phyloP scores from a whole-genome alignment of 2,797 vertebrate genomes.

The Chrosomus eos region DNA sequence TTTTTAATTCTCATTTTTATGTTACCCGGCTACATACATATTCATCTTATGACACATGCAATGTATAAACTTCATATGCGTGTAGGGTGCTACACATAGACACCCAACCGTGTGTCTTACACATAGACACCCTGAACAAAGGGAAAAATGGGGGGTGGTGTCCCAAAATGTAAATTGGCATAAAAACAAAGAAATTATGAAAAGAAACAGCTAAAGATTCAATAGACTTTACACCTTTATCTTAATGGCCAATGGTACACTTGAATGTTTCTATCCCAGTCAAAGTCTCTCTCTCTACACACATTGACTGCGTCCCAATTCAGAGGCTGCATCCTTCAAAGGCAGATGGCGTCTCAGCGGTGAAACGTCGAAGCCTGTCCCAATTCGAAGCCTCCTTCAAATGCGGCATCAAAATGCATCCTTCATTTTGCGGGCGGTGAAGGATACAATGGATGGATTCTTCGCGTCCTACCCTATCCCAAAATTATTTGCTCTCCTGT shows the following conservation, averaged over 20 bases:
- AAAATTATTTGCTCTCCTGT: no score
- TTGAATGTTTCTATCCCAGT: background rate
- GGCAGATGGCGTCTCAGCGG: background rate
- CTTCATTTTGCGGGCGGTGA: no score
- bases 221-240: background rate
- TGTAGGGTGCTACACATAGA: background rate
- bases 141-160: background rate
- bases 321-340: background rate
- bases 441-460: no score
- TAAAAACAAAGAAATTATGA: background rate
- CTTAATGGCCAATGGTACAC: background rate
- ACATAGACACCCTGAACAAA: background rate
- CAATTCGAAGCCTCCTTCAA: no score
- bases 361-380: no score
- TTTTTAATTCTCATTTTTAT: conserved; percentile 28
- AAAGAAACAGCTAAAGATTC: background rate
- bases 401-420: no score
- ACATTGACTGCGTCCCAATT: background rate
- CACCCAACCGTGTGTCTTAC: background rate
- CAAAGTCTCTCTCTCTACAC: background rate
- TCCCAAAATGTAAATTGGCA: background rate
- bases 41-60: background rate
- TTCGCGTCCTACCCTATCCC: no score
- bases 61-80: background rate
- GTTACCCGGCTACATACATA: conserved; percentile 2